Evolutionary conservation across 2,888 invertebrate genomes (phyloP).

Genomic region (Stenurella melanura): DNA sequence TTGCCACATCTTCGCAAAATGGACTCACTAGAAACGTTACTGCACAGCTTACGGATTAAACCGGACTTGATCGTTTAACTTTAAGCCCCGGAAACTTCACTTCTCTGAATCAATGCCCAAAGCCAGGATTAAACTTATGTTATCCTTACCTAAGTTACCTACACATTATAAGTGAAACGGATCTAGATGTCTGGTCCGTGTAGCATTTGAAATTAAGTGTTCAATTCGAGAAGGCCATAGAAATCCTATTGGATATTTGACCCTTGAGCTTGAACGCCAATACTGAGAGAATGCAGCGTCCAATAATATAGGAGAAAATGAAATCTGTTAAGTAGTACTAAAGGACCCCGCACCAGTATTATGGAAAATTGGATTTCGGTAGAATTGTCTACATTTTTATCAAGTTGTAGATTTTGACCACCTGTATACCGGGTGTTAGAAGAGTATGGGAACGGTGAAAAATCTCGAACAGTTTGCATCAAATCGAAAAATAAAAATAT

Average conservation of each 20-base stretch:
- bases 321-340: too few relatives aligned
- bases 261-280: background rate
- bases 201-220: slow-evolving; percentile 13
- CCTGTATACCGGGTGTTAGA: too few relatives aligned
- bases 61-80: slow-evolving; percentile 67
- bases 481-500: too few relatives aligned
- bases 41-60: slow-evolving; percentile 66
- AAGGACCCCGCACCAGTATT: too few relatives aligned
- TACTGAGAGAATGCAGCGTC: background rate
- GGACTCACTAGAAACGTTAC: slow-evolving; percentile 37
- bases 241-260: background rate
- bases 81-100: slow-evolving; percentile 65
- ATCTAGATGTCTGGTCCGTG: slow-evolving; percentile 54
- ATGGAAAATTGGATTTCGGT: too few relatives aligned
- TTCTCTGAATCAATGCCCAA: slow-evolving; percentile 64
- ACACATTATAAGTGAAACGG: slow-evolving; percentile 57
- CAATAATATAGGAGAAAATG: background rate
- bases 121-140: slow-evolving; percentile 64
- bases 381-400: too few relatives aligned
- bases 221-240: background rate
- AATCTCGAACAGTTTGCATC: too few relatives aligned
- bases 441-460: too few relatives aligned
- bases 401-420: too few relatives aligned
- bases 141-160: slow-evolving; percentile 66
- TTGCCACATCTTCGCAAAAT: slow-evolving; percentile 44